Evolutionary conservation across 1,140 invertebrate species (phyloP), one percentile per base, ranked within the genome.

Genomic region (Bursaphelenchus mucronatus): DNA sequence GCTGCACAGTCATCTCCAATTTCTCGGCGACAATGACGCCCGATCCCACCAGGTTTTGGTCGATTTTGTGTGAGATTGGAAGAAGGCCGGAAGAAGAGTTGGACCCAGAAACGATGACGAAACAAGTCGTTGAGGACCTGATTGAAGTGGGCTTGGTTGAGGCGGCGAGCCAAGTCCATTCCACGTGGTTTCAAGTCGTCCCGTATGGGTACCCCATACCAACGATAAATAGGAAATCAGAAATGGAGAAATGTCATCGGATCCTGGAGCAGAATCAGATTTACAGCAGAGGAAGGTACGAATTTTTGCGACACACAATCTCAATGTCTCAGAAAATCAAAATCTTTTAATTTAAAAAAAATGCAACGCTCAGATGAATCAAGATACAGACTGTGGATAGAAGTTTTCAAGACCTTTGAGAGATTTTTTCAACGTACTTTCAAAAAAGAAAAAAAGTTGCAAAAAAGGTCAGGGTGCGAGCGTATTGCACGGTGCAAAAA

Each of bases 51-150:
- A 55, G 66, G 56, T 75, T 68, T 58, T 75, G 73, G 73, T 75
- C 73, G 17, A 52, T 75, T 45, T 45, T 75, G 45, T 75, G 73
- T 51, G 73, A 75, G 64, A 69, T 73, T 15, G 74, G 69, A 10
- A 45, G 49, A 21, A 62, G 56, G 43, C 46, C 64, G 4, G 50
- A 64, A 11, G 59, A 61, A 11, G 46, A 61, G 30, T 39, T 64
- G 10, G 61, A 70, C 13, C 11, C 21, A 66, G 7, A 59, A 30
- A n/a, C 6, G 63, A 50, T 67, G 45, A 30, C 66, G 39, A 30
- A 66, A 50, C 39, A 46, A 52, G 45, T 67, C 8, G 55, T 66
- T 41, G 10, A 67, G 40, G 69, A 67, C 47, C 55, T 71, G 40
- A 66, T 61, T 41, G 13, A 17, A 43, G 70, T 73, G 11, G 39